phyloP scores from a whole-genome alignment of 2,797 vertebrate species.

The Halcyon smyrnensis region DNA sequence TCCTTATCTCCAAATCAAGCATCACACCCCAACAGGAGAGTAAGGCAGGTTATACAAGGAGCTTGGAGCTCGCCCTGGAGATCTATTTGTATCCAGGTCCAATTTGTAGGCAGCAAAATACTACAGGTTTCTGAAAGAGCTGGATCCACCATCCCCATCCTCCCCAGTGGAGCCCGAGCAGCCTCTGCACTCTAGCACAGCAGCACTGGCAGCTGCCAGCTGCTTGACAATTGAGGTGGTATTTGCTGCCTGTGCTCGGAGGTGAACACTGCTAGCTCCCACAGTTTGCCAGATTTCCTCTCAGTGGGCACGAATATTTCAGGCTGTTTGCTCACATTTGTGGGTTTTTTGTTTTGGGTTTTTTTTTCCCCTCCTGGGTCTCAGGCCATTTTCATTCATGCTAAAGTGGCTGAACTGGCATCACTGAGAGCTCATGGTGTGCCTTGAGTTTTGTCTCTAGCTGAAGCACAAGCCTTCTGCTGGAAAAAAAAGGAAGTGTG shows the following conservation, averaged over 20 bases:
- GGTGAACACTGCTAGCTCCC: neutral
- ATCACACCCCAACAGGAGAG: neutral
- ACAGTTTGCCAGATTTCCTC: neutral
- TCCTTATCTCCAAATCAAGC: neutral
- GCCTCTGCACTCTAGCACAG: neutral
- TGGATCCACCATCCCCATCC: rapidly evolving
- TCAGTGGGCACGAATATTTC: neutral
- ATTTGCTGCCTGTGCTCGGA: neutral
- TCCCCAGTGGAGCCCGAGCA: rapidly evolving
- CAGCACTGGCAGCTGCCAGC: neutral
- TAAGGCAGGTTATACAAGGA: neutral
- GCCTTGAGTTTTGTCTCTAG: neutral
- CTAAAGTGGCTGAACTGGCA: neutral
- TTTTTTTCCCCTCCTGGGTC: neutral
- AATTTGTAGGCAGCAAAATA: neutral
- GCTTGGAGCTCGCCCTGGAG: neutral
- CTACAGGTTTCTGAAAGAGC: neutral
- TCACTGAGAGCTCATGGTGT: neutral
- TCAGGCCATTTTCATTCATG: neutral
- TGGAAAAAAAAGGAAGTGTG: neutral
- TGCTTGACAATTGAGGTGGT: neutral
- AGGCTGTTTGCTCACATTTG: neutral
- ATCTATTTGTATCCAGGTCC: neutral
- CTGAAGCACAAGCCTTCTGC: neutral
- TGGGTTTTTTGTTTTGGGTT: neutral